Base-by-base conservation (phyloP, 2,888 invertebrate genomes). In the Mesorhabditis sp. region DNA sequence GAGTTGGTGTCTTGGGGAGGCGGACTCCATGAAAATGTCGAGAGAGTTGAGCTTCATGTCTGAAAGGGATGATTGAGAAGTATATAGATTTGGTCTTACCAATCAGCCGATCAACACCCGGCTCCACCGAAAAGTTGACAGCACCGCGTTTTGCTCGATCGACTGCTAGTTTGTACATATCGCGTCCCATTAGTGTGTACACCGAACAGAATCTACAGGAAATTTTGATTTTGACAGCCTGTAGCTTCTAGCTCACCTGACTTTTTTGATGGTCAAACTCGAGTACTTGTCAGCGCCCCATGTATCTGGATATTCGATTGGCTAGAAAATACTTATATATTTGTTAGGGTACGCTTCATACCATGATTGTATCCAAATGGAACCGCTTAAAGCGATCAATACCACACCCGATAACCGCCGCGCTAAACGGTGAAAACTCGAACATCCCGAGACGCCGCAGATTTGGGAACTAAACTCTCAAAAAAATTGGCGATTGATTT, bases 131-230 rank as follows among this genome's bases (percentile, higher is more conserved):
- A n/a, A 50, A 50, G 58, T 50, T 50, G 58, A 50, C 58, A 10
- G 58, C 58, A n/a, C 58, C 58, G 10, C 58, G 7, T n/a, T 50
- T 50, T 0, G 58, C 58, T 50, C 58, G 58, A 50, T 50, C 58
- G 58, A 50, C 58, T n/a, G n/a, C 58, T n/a, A 50, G n/a, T 50
- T 50, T 50, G 58, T 50, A 50, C 10, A 50, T n/a, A 50, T 50
- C 58, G 7, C 58, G 7, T 50, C 58, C 58, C 58, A 50, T 50
- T n/a, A 50, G n/a, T n/a, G 58, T 13, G 58, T 50, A 50, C 58
- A 50, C n/a, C 10, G 58, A 50, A 50, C 58, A 50, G n/a, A 50
- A 50, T 50, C 58, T 50, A n/a, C 28, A 28, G 28, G 28, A 28
- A 28, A 28, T 28, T 28, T 28, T 28, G 28, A 1, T 28, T 28